A percentile compares a stretch with the other conserved stretches of the same genome.
These are phyloP conservation scores for Anguilla japonica DNA, from an alignment of 2,113 vertebrate genomes.

Conservation along the genomic window DNA sequence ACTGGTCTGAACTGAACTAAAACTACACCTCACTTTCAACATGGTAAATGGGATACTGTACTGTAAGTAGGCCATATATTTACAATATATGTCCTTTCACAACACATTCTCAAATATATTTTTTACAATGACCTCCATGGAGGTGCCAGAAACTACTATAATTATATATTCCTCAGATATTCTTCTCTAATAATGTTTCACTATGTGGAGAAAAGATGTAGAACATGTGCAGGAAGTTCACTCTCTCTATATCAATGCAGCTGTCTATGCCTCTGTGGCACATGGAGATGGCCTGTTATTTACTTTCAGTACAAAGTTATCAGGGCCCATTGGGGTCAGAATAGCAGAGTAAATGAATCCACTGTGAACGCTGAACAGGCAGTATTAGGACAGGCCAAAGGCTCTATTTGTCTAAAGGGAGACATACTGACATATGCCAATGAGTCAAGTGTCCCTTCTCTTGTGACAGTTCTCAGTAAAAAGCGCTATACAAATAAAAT, in stretches of 20 bases:
- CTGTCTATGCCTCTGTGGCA: no score
- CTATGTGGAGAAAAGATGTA: no score
- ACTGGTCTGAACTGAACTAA: not conserved
- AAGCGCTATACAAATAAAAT: no score
- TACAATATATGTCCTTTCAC: not conserved
- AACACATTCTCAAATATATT: not conserved
- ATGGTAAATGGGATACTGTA: not conserved
- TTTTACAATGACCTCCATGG: not conserved
- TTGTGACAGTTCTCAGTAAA: no score
- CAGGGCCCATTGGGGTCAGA: not conserved
- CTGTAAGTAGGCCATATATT: not conserved
- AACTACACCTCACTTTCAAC: not conserved
- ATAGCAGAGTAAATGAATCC: not conserved
- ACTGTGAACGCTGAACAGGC: not conserved
- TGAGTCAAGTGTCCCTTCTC: not conserved
- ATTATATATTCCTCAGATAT: no score
- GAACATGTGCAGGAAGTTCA: no score
- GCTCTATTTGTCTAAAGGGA: not conserved
- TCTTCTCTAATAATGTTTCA: no score
- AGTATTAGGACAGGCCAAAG: not conserved
- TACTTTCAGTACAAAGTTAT: not conserved
- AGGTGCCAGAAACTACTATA: no score
- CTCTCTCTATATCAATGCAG: no score
- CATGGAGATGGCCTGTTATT: no score
- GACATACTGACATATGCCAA: not conserved